phyloP scores from a whole-genome alignment of 2,797 vertebrate species.

The Orestias chungarensis region DNA sequence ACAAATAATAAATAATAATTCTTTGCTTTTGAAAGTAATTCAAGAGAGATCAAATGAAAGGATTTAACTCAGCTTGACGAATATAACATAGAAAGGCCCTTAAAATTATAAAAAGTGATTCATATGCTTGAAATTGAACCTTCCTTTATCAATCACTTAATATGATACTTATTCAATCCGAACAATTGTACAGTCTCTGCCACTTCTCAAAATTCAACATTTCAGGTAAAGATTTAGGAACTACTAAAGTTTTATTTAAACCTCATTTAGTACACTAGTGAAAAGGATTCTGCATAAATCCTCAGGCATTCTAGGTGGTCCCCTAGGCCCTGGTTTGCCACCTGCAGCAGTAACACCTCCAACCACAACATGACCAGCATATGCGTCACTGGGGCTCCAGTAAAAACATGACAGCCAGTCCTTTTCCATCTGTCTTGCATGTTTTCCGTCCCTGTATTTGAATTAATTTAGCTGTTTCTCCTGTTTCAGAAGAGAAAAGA shows the following conservation, averaged over 20 bases:
- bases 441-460: constrained; percentile 17
- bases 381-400: constrained; percentile 61
- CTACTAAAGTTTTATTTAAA: neutral
- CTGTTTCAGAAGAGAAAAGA: constrained; percentile 13
- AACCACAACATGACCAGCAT: constrained; percentile 47
- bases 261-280: constrained; percentile 25
- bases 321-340: constrained; percentile 21
- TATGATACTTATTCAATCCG: too few relatives aligned
- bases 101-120: too few relatives aligned
- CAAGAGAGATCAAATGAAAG: neutral
- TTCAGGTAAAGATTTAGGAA: neutral
- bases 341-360: constrained; percentile 42
- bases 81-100: too few relatives aligned
- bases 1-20: too few relatives aligned
- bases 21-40: too few relatives aligned
- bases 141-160: too few relatives aligned
- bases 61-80: neutral
- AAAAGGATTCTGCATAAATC: constrained; percentile 37
- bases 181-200: too few relatives aligned
- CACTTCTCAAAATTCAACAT: too few relatives aligned
- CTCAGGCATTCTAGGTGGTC: constrained; percentile 56
- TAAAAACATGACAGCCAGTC: constrained; percentile 63
- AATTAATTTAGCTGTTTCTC: constrained; percentile 4
- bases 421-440: constrained; percentile 32
- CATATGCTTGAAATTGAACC: too few relatives aligned